Conservation (phyloP, 2,888 invertebrate species). For the Caenorhabditis virilis region DNA sequence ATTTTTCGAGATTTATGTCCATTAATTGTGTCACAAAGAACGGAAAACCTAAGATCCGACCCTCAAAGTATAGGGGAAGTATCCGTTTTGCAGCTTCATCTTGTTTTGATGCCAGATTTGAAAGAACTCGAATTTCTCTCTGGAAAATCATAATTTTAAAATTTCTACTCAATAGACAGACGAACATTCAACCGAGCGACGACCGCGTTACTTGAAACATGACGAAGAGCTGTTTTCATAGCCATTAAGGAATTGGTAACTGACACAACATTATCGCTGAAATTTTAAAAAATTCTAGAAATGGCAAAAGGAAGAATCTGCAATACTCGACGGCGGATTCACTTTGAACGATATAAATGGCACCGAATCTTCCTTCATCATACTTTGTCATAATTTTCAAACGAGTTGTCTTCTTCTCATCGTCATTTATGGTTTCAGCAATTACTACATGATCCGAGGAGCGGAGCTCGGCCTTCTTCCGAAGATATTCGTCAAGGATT, state of each 20-base stretch:
- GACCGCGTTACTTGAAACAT: conserved; percentile 15
- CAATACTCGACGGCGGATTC: conserved; percentile 28
- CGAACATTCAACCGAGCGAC: conserved; percentile 10
- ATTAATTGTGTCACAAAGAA: conserved; percentile 24
- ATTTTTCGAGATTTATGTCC: conserved; percentile 28
- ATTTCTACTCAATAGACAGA: not conserved
- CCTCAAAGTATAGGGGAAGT: conserved; percentile 13
- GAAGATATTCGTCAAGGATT: conserved; percentile 17
- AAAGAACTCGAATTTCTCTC: conserved; percentile 21
- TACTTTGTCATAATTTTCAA: conserved; percentile 29
- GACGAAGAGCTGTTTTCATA: conserved; percentile 31
- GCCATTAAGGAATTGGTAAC: conserved; percentile 12
- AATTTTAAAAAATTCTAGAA: too few species aligned
- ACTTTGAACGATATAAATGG: conserved; percentile 28
- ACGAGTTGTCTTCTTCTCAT: conserved; percentile 28
- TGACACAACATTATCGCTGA: conserved; percentile 23
- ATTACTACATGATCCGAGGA: conserved; percentile 25
- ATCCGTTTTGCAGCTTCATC: conserved; percentile 15
- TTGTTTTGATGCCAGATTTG: conserved; percentile 1
- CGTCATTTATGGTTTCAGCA: conserved; percentile 15
- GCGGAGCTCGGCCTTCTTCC: conserved; percentile 17
- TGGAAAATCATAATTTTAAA: conserved; percentile 1
- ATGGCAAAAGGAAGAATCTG: not conserved
- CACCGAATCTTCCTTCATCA: conserved; percentile 33
- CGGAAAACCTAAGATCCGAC: conserved; percentile 26